phyloP scores from a whole-genome alignment of 2,888 invertebrate genomes.

The Cerastoderma edule region DNA sequence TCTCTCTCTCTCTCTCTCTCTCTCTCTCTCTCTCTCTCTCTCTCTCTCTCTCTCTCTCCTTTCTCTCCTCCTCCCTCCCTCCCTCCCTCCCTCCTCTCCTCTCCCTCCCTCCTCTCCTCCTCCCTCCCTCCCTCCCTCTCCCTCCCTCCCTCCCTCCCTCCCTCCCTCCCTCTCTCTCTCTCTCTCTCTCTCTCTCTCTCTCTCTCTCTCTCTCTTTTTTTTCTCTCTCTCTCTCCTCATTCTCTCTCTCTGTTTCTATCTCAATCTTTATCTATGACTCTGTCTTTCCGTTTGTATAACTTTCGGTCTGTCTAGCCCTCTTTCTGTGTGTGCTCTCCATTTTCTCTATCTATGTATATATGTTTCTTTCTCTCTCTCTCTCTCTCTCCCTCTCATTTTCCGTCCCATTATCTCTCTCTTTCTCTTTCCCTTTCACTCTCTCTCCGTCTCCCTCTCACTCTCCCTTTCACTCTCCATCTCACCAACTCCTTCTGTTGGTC shows the following conservation, averaged over 20 bases:
- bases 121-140: not conserved
- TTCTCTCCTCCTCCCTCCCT: not conserved
- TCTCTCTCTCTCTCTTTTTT: not conserved
- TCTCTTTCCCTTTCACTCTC: not conserved
- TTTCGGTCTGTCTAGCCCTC: not conserved
- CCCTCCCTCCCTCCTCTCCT: not conserved
- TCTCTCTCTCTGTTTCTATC: not conserved
- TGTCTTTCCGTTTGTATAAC: not conserved
- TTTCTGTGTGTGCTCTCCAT: not conserved
- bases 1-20: slow-evolving; percentile 1
- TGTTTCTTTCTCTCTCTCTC: not conserved
- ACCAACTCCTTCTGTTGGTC: not conserved
- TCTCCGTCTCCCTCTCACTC: not conserved
- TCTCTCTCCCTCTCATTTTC: not conserved
- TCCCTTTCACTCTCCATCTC: not conserved
- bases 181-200: slow-evolving; percentile 1
- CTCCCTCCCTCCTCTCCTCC: not conserved
- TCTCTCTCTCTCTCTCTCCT: not conserved
- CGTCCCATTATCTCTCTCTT: not conserved
- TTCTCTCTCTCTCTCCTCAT: not conserved
- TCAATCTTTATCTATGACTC: not conserved
- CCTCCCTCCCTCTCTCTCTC: not conserved
- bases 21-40: slow-evolving; percentile 1
- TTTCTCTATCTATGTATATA: not conserved
- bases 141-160: not conserved